These are phyloP conservation scores for Hemicordylus capensis DNA, from an alignment of 2,113 vertebrate species.

Conservation along the genomic window DNA sequence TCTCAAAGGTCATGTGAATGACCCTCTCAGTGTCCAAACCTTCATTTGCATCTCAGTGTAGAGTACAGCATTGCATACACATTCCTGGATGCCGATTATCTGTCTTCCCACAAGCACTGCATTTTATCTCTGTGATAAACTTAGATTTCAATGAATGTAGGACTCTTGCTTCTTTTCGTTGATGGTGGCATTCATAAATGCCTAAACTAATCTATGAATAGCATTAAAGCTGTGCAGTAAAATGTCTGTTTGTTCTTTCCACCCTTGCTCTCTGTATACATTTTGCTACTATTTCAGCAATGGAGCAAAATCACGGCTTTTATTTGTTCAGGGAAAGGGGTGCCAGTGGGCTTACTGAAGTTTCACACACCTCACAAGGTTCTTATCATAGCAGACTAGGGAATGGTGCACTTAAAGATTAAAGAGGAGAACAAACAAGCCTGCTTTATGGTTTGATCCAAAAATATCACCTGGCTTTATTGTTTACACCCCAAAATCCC, in stretches of 20 bases:
- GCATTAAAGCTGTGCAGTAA: background rate
- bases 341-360: background rate
- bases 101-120: constrained; percentile 56
- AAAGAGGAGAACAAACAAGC: background rate
- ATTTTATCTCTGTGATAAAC: constrained; percentile 51
- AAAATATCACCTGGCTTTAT: background rate
- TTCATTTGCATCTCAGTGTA: constrained; percentile 57
- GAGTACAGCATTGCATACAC: constrained; percentile 40
- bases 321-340: background rate
- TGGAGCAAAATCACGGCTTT: background rate
- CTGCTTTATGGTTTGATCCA: background rate
- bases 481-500: constrained; percentile 16
- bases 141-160: constrained; percentile 37
- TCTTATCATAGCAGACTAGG: background rate
- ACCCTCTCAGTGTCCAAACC: constrained; percentile 60
- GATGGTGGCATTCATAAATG: constrained; percentile 29
- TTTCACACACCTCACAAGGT: background rate
- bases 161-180: constrained; percentile 14
- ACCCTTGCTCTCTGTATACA: background rate
- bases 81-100: constrained; percentile 53
- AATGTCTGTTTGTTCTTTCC: background rate
- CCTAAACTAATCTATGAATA: background rate
- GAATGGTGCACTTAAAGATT: background rate
- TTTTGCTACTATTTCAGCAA: background rate
- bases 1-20: too few species aligned